These are phyloP conservation scores for Synchiropus splendidus DNA, from an alignment of 2,113 vertebrate species.

Conservation along the genomic window DNA sequence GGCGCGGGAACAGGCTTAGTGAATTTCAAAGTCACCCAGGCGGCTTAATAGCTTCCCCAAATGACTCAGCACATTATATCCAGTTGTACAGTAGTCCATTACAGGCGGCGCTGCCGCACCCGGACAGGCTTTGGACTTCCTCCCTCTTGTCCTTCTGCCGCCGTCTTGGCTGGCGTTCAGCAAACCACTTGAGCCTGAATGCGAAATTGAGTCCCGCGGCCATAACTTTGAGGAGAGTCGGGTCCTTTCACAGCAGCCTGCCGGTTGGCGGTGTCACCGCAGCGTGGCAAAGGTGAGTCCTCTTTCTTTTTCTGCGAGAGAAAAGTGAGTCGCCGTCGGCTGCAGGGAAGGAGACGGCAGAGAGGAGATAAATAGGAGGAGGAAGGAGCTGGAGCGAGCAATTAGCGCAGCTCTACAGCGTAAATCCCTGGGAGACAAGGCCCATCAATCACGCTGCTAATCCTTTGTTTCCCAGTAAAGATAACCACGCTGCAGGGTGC, in stretches of 20 bases:
- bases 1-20: constrained; percentile 50
- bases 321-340: constrained; percentile 30
- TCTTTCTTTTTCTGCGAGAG: constrained; percentile 18
- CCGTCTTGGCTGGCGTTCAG: constrained; percentile 51
- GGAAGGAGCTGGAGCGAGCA: constrained; percentile 44
- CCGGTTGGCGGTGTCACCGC: constrained; percentile 22
- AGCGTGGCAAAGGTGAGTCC: constrained; percentile 22
- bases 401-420: constrained; percentile 53
- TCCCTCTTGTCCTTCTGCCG: constrained; percentile 25
- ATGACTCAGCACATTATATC: constrained; percentile 65
- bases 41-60: constrained; percentile 54
- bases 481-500: constrained; percentile 59
- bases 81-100: constrained; percentile 59
- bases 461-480: constrained; percentile 62
- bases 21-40: constrained; percentile 63
- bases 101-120: constrained; percentile 46
- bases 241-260: constrained; percentile 24
- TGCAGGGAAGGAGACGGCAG: constrained; percentile 27
- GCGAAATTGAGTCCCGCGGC: constrained; percentile 44
- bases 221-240: constrained; percentile 38
- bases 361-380: constrained; percentile 40
- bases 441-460: constrained; percentile 62
- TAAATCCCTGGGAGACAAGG: constrained; percentile 53
- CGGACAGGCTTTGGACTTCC: constrained; percentile 32
- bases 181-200: constrained; percentile 57